Percentiles rank a stretch among this genome's conserved stretches.
Conservation (phyloP, 2,888 invertebrate species). For the Melinopterus prodromus region DNA sequence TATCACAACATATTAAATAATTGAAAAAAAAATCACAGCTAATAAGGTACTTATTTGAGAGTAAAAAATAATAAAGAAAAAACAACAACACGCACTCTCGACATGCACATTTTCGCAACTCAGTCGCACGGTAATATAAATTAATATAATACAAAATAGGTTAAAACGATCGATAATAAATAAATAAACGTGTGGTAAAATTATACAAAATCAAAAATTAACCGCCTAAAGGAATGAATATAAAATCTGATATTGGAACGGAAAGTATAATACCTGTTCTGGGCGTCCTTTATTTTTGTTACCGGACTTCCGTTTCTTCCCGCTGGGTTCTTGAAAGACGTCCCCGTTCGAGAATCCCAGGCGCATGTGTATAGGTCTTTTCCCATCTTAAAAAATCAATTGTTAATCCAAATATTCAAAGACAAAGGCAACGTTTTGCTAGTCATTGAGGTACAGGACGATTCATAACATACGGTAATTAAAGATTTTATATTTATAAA, state of each 20-base stretch:
- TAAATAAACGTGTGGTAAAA: neutral
- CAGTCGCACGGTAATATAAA: neutral
- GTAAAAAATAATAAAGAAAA: neutral
- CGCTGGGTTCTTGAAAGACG: constrained; percentile 48
- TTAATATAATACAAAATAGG: neutral
- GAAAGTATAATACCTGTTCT: constrained; percentile 60
- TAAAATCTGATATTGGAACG: neutral
- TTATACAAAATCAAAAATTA: neutral
- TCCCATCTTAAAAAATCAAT: constrained; percentile 50
- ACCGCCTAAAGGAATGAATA: neutral
- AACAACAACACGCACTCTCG: neutral
- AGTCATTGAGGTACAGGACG: neutral
- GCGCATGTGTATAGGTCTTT: constrained; percentile 58
- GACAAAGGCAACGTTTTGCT: neutral
- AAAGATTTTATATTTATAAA: no score
- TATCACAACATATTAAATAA: neutral
- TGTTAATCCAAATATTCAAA: neutral
- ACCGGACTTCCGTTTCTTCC: constrained; percentile 57
- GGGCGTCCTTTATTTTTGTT: constrained; percentile 60
- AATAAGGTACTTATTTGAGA: neutral
- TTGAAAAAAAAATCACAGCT: neutral
- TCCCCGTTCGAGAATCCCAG: constrained; percentile 54
- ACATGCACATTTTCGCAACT: neutral
- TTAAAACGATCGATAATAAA: neutral
- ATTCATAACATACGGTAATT: no score